These are phyloP conservation scores for Astropecten irregularis DNA, from an alignment of 53 echinoderm and acorn worm genomes.

Conservation along the genomic window DNA sequence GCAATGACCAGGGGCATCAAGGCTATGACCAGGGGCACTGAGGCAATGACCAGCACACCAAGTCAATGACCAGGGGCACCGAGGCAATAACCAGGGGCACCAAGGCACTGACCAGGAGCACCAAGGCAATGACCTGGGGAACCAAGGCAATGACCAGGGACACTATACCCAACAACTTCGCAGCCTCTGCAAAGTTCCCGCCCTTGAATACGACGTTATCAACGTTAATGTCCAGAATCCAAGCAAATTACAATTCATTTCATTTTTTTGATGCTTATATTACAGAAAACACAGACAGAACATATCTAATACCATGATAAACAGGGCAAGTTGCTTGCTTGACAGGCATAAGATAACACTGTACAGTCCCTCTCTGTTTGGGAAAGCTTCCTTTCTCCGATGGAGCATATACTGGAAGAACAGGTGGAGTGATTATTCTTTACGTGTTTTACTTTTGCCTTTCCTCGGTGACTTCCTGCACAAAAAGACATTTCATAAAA, in stretches of 20 bases:
- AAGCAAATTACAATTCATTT: not conserved
- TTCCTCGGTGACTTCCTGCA: constrained; percentile 37
- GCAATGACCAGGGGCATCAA: too few relatives aligned
- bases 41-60: too few relatives aligned
- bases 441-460: constrained; percentile 25
- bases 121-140: too few relatives aligned
- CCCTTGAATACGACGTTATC: too few relatives aligned
- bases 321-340: not conserved
- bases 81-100: too few relatives aligned
- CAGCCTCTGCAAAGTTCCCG: too few relatives aligned
- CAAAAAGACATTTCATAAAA: not conserved
- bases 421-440: not conserved
- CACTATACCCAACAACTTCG: too few relatives aligned
- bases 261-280: not conserved
- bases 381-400: not conserved
- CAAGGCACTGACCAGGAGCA: too few relatives aligned
- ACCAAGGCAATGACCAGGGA: too few relatives aligned
- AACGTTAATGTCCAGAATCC: too few relatives aligned
- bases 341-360: not conserved
- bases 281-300: not conserved
- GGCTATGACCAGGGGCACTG: too few relatives aligned
- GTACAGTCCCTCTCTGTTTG: not conserved
- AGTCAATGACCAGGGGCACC: too few relatives aligned
- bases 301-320: not conserved
- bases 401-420: not conserved